Evolutionary conservation across 2,888 invertebrate genomes (phyloP).

Genomic region (Sphaerophoria taeniata): DNA sequence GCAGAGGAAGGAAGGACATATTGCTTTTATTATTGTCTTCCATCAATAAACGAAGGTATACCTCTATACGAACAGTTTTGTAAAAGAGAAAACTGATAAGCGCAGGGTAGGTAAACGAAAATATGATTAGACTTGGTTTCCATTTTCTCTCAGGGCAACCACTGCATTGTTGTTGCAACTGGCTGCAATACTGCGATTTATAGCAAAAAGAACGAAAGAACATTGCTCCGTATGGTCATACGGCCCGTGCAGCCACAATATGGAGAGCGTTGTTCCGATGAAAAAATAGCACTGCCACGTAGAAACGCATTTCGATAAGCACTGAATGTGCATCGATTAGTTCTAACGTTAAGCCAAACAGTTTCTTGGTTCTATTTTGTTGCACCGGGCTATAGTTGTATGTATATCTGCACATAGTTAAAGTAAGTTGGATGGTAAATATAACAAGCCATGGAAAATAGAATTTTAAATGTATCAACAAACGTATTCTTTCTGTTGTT

Average conservation of each 20-base stretch:
- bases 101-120: slow-evolving; percentile 10
- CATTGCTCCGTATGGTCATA: slow-evolving; percentile 1
- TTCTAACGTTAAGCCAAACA: slow-evolving; percentile 47
- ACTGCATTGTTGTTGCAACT: slow-evolving; percentile 49
- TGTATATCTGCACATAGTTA: background rate
- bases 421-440: background rate
- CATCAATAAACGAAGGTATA: background rate
- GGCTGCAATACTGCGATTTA: slow-evolving; percentile 16
- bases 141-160: slow-evolving; percentile 32
- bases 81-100: slow-evolving; percentile 61
- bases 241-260: slow-evolving; percentile 9
- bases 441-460: background rate
- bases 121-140: slow-evolving; percentile 38
- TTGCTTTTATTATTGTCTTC: background rate
- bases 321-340: slow-evolving; percentile 58
- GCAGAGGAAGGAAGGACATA: slow-evolving; percentile 67
- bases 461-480: slow-evolving; percentile 10
- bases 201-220: slow-evolving; percentile 31
- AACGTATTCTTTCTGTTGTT: slow-evolving; percentile 33
- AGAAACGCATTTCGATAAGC: slow-evolving; percentile 43
- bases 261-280: slow-evolving; percentile 25
- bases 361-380: slow-evolving; percentile 26
- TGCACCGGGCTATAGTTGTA: background rate
- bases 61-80: background rate
- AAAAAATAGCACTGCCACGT: slow-evolving; percentile 32